These are phyloP conservation scores for Drosophila setifemur DNA, from an alignment of 1,140 invertebrate genomes.

Conservation along the genomic window DNA sequence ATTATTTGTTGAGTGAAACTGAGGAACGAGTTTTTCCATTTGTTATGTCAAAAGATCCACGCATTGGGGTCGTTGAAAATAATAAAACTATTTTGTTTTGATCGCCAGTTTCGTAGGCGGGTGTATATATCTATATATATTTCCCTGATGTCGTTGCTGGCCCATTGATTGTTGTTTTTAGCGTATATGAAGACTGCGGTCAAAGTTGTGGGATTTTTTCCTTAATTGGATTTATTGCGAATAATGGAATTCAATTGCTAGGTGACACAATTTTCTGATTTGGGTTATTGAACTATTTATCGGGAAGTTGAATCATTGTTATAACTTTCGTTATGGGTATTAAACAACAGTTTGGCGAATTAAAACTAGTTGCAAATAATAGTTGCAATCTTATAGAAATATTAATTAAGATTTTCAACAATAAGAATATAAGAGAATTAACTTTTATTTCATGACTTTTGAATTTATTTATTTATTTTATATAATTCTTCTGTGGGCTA, in stretches of 20 bases:
- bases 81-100: conserved; percentile 70
- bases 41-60: conserved; percentile 20
- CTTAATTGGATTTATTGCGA: conserved; percentile 26
- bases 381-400: too few species aligned
- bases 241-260: conserved; percentile 50
- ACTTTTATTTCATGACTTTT: too few species aligned
- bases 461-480: too few species aligned
- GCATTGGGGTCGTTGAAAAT: conserved; percentile 25
- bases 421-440: too few species aligned
- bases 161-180: conserved; percentile 6
- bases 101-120: conserved; percentile 52
- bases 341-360: too few species aligned
- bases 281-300: conserved; percentile 1
- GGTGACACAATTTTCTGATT: conserved; percentile 47
- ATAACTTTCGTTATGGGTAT: too few species aligned
- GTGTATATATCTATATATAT: conserved; percentile 6
- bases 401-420: too few species aligned
- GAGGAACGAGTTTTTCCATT: conserved; percentile 50
- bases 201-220: conserved; percentile 2
- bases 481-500: too few species aligned
- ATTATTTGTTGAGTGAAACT: conserved; percentile 55
- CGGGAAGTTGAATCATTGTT: neutral
- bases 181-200: conserved; percentile 10
- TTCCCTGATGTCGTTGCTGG: neutral
- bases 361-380: too few species aligned